Evolutionary conservation across 2,888 invertebrate genomes (phyloP), one percentile per base, ranked within the genome.

Genomic region (Cynaeus angustus): DNA sequence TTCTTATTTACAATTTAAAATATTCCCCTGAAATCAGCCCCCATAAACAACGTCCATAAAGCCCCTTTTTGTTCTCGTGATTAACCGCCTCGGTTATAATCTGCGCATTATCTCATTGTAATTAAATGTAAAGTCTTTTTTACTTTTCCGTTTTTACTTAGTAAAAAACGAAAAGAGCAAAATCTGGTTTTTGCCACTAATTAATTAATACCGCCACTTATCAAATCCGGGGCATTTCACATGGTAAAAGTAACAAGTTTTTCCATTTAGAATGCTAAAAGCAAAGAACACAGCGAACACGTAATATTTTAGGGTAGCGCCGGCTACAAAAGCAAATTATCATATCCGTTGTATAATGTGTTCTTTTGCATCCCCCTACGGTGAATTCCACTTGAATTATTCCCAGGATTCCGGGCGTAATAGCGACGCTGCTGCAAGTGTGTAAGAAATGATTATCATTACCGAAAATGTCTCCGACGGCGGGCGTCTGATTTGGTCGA

Each of bases 281-380:
- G 53, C 53, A 30, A 26, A 41, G 48, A 38, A 26, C 21, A 28
- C 21, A 14, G 55, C 55, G 43, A 72, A 45, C 68, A 67, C 72
- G 64, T 64, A 66, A 66, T 66, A 70, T 66, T 70, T 64, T 33
- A 64, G 30, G 28, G 21, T 8, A 43, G 61, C 66, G 71, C 72
- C 68, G 69, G 73, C 72, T 74, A 74, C 76, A 74, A 77, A 77
- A 77, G 77, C 79, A 77, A 78, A 79, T 79, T 79, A 78, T 79
- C 78, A 79, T 77, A 79, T 78, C 78, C 79, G 78, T 71, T 75
- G 74, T 76, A 75, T 78, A 78, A 79, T 79, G 78, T 75, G 78
- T 77, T 78, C 78, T 78, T 78, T 78, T 78, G 75, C 75, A 74
- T 78, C 76, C 75, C 75, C 74, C 72, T 73, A 72, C 71, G 71